Evolutionary conservation across 2,797 vertebrate genomes (phyloP), one percentile per base, ranked within the genome.

Genomic region (Mormyrus proboscirostris): DNA sequence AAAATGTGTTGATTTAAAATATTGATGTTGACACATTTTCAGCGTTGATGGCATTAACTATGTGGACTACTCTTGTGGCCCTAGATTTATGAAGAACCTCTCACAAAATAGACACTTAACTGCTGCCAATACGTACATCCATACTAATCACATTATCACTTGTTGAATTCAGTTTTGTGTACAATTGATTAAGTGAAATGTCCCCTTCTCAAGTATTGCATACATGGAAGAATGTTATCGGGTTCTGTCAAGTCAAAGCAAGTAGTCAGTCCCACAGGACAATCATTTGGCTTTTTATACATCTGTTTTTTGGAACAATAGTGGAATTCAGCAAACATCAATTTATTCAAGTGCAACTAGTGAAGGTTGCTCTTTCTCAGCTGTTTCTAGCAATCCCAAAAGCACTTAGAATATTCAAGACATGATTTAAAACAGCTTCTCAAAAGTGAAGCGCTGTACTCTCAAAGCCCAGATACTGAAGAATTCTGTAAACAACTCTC

Each of bases 231-330:
- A 91, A 92, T 90, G 89, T 92, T 92, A 93, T 92, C 86, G 88
- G 92, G 92, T 91, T 91, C 89, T 90, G 86, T 90, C 57, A 91
- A 93, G 92, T 88, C 93, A 90, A 89, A 89, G 89, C 86, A 91
- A 83, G 53, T 91, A 90, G 90, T 90, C 57, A 89, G 90, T 89
- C 83, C 91, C 93, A 92, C 89, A 92, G 91, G 92, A 91, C 93
- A 62, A 69, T 82, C 91, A 91, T 94, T 89, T 93, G 93, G 90
- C 91, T 90, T 93, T 95, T 95, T 93, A 93, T 92, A 91, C 93
- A 91, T 91, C 69, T 65, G 76, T 92, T n/a, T n/a, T n/a, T n/a
- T n/a, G n/a, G n/a, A n/a, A n/a, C n/a, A n/a, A n/a, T n/a, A n/a
- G n/a, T 93, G 90, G 53, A 90, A 90, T 93, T 94, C 92, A 90